These are phyloP conservation scores for Pogonophryne albipinna DNA, from an alignment of 2,797 vertebrate genomes.

Conservation along the genomic window DNA sequence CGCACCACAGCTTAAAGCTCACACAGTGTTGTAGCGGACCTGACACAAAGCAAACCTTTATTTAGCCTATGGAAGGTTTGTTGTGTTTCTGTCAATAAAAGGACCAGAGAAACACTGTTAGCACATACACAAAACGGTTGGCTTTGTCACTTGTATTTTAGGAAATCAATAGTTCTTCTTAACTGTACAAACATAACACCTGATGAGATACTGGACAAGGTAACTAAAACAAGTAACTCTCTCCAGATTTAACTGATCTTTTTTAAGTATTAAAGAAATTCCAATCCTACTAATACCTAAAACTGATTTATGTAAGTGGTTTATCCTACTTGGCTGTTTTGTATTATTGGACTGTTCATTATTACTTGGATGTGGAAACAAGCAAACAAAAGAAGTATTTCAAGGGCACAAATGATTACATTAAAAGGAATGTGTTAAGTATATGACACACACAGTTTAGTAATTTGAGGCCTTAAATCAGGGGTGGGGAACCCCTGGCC, in stretches of 20 bases:
- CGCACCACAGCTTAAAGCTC: not conserved
- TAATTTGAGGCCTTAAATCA: not conserved
- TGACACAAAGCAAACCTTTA: not conserved
- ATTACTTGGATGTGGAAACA: not conserved
- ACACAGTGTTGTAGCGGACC: slow-evolving; percentile 23
- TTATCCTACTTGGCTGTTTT: not conserved
- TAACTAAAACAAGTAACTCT: not conserved
- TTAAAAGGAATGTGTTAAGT: not conserved
- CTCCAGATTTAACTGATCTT: no score
- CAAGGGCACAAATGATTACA: not conserved
- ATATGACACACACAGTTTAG: not conserved
- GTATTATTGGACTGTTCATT: not conserved
- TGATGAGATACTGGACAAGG: not conserved
- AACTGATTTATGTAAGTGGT: not conserved
- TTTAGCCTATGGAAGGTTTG: slow-evolving; percentile 14
- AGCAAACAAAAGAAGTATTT: not conserved
- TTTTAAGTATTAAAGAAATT: no score
- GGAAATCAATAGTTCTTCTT: not conserved
- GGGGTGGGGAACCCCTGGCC: no score
- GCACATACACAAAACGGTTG: not conserved
- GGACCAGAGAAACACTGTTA: not conserved
- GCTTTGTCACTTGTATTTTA: not conserved
- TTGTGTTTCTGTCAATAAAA: not conserved
- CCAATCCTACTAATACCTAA: no score
- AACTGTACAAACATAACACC: slow-evolving; percentile 5